Conservation (phyloP, 2,113 vertebrate species). For the Caranx melampygus region DNA sequence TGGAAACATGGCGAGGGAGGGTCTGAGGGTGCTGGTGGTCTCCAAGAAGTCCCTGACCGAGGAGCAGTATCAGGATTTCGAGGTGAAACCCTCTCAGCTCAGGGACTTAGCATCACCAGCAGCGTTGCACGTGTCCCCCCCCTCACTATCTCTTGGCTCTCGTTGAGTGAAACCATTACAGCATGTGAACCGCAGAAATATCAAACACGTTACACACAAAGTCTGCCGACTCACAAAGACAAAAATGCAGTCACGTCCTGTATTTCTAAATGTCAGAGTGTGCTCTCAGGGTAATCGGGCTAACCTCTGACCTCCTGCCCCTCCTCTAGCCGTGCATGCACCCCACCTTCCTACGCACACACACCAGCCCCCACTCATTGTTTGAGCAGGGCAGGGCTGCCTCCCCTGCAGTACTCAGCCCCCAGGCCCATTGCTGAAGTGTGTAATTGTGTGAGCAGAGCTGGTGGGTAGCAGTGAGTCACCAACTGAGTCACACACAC, state of each 20-base stretch:
- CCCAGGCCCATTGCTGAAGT: slow-evolving; percentile 63
- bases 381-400: slow-evolving; percentile 66
- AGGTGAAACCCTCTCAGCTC: slow-evolving; percentile 80
- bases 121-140: background rate
- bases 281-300: slow-evolving; percentile 52
- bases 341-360: slow-evolving; percentile 44
- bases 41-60: slow-evolving; percentile 97
- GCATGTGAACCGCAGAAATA: background rate
- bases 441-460: slow-evolving; percentile 67
- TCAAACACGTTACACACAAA: background rate
- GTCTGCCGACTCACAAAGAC: slow-evolving; percentile 13
- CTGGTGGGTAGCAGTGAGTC: slow-evolving; percentile 84
- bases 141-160: background rate
- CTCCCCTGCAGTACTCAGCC: slow-evolving; percentile 69
- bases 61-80: slow-evolving; percentile 98
- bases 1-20: slow-evolving; percentile 98
- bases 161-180: background rate
- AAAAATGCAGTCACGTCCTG: slow-evolving; percentile 33
- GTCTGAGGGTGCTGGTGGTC: slow-evolving; percentile 94
- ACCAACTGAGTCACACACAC: slow-evolving; percentile 80
- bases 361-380: slow-evolving; percentile 53
- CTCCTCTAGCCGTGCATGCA: slow-evolving; percentile 2
- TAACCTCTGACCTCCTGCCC: slow-evolving; percentile 46
- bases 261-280: slow-evolving; percentile 73
- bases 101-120: background rate